These are phyloP conservation scores for Volucella zonaria DNA, from an alignment of 2,888 invertebrate genomes.

Conservation along the genomic window DNA sequence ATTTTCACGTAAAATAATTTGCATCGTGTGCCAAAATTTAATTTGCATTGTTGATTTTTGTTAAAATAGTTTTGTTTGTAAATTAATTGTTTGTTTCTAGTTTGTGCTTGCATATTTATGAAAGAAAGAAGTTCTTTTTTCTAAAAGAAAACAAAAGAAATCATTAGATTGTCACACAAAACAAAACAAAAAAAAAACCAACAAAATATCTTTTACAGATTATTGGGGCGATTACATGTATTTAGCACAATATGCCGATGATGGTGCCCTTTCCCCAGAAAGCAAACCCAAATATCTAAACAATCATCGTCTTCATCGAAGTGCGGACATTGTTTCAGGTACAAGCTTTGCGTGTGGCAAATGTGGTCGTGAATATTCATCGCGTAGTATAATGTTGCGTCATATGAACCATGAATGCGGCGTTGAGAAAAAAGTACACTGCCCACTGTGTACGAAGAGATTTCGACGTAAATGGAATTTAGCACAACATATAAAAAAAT, in stretches of 20 bases:
- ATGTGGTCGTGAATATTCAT: constrained; percentile 76
- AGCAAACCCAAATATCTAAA: constrained; percentile 5
- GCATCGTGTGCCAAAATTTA: neutral
- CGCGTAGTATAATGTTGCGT: constrained; percentile 76
- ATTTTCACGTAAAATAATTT: neutral
- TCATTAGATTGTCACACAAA: constrained; percentile 5
- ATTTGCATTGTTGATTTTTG: neutral
- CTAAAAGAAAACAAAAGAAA: too few relatives aligned
- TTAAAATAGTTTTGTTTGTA: neutral
- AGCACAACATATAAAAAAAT: constrained; percentile 83
- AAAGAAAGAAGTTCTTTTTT: too few relatives aligned
- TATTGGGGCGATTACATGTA: constrained; percentile 75
- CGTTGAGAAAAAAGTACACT: constrained; percentile 81
- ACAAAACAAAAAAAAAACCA: constrained; percentile 16
- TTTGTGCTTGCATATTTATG: too few relatives aligned
- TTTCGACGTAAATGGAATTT: constrained; percentile 84
- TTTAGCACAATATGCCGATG: constrained; percentile 74
- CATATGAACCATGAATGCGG: constrained; percentile 79
- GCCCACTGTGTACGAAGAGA: constrained; percentile 80
- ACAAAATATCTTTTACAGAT: constrained; percentile 73
- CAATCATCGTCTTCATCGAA: constrained; percentile 6
- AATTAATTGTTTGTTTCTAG: too few relatives aligned
- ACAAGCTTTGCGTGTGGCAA: constrained; percentile 72
- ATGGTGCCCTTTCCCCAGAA: constrained; percentile 44
- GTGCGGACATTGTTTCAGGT: constrained; percentile 29